A percentile compares a stretch with the other conserved stretches of the same genome.
These are phyloP conservation scores for Lagodon rhomboides DNA, from an alignment of 2,797 vertebrate species.

Conservation along the genomic window DNA sequence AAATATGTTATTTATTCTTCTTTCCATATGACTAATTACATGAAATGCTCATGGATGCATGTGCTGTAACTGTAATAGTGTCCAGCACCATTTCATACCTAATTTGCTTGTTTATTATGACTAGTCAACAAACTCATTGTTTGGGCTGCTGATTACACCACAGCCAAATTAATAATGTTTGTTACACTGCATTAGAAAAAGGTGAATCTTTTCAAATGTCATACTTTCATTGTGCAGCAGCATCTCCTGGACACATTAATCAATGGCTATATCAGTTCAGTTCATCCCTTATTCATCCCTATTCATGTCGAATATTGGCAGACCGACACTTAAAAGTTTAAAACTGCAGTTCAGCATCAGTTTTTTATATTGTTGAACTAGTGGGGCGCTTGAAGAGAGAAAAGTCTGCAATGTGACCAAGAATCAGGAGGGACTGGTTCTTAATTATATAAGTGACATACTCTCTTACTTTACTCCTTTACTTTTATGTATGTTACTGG, in stretches of 20 bases:
- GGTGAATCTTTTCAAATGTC: neutral
- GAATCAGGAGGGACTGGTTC: too few species aligned
- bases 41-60: neutral
- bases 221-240: neutral
- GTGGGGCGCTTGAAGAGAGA: too few species aligned
- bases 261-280: too few species aligned
- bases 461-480: too few species aligned
- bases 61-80: neutral
- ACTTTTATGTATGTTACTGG: too few species aligned
- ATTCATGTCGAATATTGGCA: too few species aligned
- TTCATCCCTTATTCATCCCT: too few species aligned
- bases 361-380: too few species aligned
- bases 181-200: neutral
- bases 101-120: neutral
- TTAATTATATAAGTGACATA: too few species aligned
- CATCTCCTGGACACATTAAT: neutral
- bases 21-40: slow-evolving; percentile 7
- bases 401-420: too few species aligned
- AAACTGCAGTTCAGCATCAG: too few species aligned
- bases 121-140: neutral
- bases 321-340: too few species aligned
- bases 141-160: neutral
- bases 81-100: neutral
- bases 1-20: slow-evolving; percentile 6
- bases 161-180: neutral